Evolutionary conservation across 1,140 invertebrate genomes (phyloP), one percentile per base, ranked within the genome.

Genomic region (Nymphalis io): DNA sequence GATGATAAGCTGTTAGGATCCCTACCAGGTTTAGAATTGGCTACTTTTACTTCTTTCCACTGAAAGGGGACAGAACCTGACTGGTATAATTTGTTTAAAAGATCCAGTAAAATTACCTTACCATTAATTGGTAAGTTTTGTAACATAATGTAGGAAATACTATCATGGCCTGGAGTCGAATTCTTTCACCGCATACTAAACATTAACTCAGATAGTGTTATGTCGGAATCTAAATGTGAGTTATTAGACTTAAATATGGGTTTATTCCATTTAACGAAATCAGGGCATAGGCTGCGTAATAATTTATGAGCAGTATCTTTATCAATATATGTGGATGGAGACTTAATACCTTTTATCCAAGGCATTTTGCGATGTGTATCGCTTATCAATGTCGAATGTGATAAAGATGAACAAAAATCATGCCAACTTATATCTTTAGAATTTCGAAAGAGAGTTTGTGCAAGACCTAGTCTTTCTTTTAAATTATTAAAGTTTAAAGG

Each of bases 401-500:
- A 33, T n/a, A 57, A 15, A 15, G 59, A 69, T 33, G 20, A 33
- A 58, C 60, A 57, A 46, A 69, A 70, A 15, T 59, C 15, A 21
- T 64, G 13, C 68, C 68, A 64, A n/a, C n/a, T n/a, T n/a, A n/a
- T n/a, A n/a, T n/a, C n/a, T n/a, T n/a, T n/a, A n/a, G n/a, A n/a
- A n/a, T n/a, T n/a, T n/a, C 1, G 15, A 27, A 38, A 13, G 20
- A 0, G 16, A 23, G 39, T 57, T 42, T 65, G 46, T 27, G 66
- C 20, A 16, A 16, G 13, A 13, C 40, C 20, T 20, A 67, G 48
- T 66, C 27, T 59, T 16, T 74, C 78, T 21, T 66, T 16, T 62
- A 78, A 39, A 16, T 46, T 63, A 46, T 20, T 33, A 53, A 81
- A 69, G 67, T 82, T 81, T 10, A 68, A 4, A 13, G 82, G 76